These are phyloP conservation scores for Andrena fulva DNA, from an alignment of 2,888 invertebrate genomes.

Conservation along the genomic window DNA sequence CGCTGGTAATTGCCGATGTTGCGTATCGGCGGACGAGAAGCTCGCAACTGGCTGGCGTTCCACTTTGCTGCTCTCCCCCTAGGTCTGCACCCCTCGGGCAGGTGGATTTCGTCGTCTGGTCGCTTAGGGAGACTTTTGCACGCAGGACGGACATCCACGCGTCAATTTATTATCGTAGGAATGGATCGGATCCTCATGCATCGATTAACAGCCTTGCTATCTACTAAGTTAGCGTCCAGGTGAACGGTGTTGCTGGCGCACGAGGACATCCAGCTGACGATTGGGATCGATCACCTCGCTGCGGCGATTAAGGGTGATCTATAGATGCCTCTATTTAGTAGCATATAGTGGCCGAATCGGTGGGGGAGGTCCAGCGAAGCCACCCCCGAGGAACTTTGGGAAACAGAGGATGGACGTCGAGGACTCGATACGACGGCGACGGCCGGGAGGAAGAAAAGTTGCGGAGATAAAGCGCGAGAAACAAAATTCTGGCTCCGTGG, in stretches of 20 bases:
- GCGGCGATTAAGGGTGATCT: too few species aligned
- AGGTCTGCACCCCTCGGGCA: not conserved
- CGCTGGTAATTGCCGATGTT: constrained; percentile 31
- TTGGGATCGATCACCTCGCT: too few species aligned
- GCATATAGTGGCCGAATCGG: not conserved
- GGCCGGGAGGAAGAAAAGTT: constrained; percentile 45
- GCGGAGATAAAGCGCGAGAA: constrained; percentile 59
- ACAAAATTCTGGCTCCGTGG: constrained; percentile 49
- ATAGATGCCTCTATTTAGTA: too few species aligned
- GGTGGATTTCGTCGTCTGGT: not conserved
- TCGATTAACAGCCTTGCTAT: too few species aligned
- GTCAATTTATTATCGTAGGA: too few species aligned
- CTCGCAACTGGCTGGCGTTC: constrained; percentile 10
- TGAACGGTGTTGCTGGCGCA: too few species aligned
- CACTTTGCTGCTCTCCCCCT: constrained; percentile 8
- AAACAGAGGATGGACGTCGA: constrained; percentile 3
- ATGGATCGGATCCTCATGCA: too few species aligned
- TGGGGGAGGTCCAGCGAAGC: not conserved
- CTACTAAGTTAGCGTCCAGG: too few species aligned
- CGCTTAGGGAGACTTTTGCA: too few species aligned
- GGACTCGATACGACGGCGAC: constrained; percentile 54
- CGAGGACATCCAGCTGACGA: too few species aligned
- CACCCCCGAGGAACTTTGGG: not conserved
- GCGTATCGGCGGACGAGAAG: constrained; percentile 5
- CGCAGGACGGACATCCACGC: too few species aligned